Base-by-base conservation (phyloP, 2,888 invertebrate genomes). In the Tiphia femorata region DNA sequence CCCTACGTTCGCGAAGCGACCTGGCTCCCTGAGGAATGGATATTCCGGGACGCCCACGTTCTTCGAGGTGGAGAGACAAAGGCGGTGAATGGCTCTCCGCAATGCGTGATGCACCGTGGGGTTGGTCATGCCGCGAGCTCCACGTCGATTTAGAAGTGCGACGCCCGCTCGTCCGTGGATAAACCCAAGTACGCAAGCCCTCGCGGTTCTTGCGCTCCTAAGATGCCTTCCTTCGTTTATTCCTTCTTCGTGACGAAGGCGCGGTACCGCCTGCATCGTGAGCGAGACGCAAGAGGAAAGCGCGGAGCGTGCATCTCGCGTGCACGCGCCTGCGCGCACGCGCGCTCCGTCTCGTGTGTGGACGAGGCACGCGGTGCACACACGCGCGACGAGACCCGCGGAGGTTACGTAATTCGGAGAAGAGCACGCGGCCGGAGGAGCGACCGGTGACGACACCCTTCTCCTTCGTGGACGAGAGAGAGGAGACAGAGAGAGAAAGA, bases 331-430 rank as follows among this genome's bases (percentile, higher is more conserved):
- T 46, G 20, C 62, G 44, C 47, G 37, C 35, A 41, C 23, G 29
- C 57, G 17, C 25, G 20, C 21, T n/a, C 20, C 25, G 12, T 8
- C 8, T 8, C 8, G 37, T 37, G 37, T 16, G 37, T 21, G 16
- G 23, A 23, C 12, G 25, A 12, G 2, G 14, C 46, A 20, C 35
- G 21, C 30, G 44, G n/a, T 19, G 17, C 10, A 38, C 21, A 37
- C 55, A 14, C 2, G 35, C 42, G 37, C 37, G 37, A 17, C 25
- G 2, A 8, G 12, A 37, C 43, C 48, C 42, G 47, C 30, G 54
- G 3, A 12, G 2, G 58, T 76, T 76, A 72, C 77, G 75, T 66
- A 77, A 77, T 77, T 74, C 74, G 75, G 72, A 70, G 70, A 72
- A 61, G 70, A 68, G 64, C 67, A 66, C 56, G 65, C 66, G 60